These are phyloP conservation scores for Rhadina sibilatrix DNA, from an alignment of 2,113 vertebrate species.

Conservation along the genomic window DNA sequence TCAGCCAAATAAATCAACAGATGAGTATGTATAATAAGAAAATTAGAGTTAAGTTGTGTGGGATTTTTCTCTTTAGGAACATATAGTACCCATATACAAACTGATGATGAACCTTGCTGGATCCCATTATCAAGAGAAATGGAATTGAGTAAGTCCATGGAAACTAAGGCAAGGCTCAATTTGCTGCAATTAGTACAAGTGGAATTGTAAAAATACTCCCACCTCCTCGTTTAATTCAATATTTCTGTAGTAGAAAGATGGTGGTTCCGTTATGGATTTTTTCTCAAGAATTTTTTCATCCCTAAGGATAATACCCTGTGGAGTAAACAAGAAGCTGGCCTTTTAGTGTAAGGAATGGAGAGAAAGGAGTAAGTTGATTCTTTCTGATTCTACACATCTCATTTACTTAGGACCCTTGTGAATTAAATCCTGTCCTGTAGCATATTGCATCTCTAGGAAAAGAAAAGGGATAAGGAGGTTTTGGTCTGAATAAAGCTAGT, in stretches of 20 bases:
- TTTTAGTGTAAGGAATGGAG: background rate
- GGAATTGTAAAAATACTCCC: background rate
- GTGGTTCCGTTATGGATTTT: background rate
- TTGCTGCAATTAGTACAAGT: background rate
- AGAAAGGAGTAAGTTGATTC: background rate
- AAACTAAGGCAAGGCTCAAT: background rate
- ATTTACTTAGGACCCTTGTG: background rate
- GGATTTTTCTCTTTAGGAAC: background rate
- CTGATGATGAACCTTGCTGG: background rate
- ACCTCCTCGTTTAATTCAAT: background rate
- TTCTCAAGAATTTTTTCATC: background rate
- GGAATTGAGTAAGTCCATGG: background rate
- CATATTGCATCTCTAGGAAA: background rate
- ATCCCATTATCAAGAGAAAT: background rate
- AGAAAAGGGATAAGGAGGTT: background rate
- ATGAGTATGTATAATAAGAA: background rate
- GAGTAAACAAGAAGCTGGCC: background rate
- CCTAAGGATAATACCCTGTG: background rate
- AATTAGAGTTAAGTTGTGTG: background rate
- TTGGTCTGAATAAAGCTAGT: background rate
- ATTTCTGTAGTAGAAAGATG: background rate
- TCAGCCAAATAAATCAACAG: background rate
- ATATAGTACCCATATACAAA: background rate
- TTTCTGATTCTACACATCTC: background rate
- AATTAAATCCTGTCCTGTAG: background rate